These are phyloP conservation scores for Cantharis rustica DNA, from an alignment of 2,888 invertebrate species.

Conservation along the genomic window DNA sequence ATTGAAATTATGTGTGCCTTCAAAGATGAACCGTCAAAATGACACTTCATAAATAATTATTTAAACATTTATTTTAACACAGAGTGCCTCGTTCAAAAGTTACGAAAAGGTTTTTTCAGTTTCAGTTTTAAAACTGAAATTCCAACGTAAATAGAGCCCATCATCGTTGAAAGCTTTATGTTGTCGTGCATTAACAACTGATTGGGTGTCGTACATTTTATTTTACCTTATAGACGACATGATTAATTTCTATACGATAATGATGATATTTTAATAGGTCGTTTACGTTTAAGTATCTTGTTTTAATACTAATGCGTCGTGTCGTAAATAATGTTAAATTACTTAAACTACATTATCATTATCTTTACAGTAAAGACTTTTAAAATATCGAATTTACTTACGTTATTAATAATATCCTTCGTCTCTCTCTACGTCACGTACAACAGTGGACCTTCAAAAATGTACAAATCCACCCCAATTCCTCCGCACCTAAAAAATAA, in stretches of 20 bases:
- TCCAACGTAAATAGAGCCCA: conserved; percentile 20
- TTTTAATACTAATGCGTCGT: conserved; percentile 48
- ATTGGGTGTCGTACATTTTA: conserved; percentile 50
- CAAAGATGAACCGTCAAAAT: conserved; percentile 28
- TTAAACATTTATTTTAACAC: conserved; percentile 10
- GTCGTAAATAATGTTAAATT: conserved; percentile 46
- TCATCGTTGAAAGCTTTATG: conserved; percentile 53
- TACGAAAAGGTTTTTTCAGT: conserved; percentile 8
- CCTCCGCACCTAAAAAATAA: background rate
- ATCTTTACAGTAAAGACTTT: conserved; percentile 7
- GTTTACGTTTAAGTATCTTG: conserved; percentile 52
- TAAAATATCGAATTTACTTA: background rate
- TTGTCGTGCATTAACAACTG: conserved; percentile 53
- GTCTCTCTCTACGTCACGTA: background rate
- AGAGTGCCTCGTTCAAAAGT: background rate
- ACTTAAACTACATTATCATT: conserved; percentile 22
- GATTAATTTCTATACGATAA: conserved; percentile 51
- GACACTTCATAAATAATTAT: conserved; percentile 24
- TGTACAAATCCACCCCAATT: background rate
- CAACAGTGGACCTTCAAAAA: background rate
- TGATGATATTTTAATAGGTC: conserved; percentile 52
- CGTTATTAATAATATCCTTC: background rate
- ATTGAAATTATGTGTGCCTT: conserved; percentile 29
- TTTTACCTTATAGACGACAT: conserved; percentile 48
- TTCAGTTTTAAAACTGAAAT: conserved; percentile 3